Evolutionary conservation across 2,888 invertebrate genomes (phyloP).

Genomic region (Cordylochernes scorpioides): DNA sequence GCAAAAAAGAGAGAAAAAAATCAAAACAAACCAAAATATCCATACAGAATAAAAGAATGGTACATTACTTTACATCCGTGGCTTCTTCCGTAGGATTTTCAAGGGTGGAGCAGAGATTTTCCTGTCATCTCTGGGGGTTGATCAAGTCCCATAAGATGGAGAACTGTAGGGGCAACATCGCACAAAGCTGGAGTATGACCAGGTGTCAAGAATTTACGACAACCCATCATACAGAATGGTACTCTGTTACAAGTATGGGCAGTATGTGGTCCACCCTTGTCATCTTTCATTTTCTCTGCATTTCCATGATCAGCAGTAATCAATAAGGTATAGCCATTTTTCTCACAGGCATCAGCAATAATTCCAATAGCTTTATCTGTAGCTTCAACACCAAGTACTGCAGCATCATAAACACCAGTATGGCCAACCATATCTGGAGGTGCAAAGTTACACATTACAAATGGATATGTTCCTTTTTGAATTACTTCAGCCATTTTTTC

Average conservation of each 20-base stretch:
- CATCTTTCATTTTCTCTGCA: constrained; percentile 24
- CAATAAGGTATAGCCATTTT: constrained; percentile 17
- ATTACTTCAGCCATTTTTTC: constrained; percentile 22
- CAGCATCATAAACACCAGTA: constrained; percentile 23
- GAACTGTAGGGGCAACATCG: constrained; percentile 24
- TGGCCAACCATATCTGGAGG: constrained; percentile 27
- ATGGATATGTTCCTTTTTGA: constrained; percentile 19
- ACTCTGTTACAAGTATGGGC: constrained; percentile 24
- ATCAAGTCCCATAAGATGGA: constrained; percentile 21
- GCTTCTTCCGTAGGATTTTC: constrained; percentile 1
- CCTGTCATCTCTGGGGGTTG: constrained; percentile 20
- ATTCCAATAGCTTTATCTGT: constrained; percentile 22
- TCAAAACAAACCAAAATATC: too few species aligned
- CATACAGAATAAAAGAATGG: too few species aligned
- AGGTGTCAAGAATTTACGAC: constrained; percentile 14
- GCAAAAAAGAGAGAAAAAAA: too few species aligned
- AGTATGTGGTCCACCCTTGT: constrained; percentile 22
- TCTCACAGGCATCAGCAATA: constrained; percentile 20
- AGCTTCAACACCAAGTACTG: constrained; percentile 19
- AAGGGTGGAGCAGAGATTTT: constrained; percentile 15
- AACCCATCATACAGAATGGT: constrained; percentile 15
- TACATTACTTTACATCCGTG: too few species aligned
- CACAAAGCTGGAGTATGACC: constrained; percentile 21
- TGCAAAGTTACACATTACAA: constrained; percentile 26
- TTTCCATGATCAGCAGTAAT: constrained; percentile 24